Conservation (phyloP, 2,113 vertebrate genomes). For the Myrmecophaga tridactyla region DNA sequence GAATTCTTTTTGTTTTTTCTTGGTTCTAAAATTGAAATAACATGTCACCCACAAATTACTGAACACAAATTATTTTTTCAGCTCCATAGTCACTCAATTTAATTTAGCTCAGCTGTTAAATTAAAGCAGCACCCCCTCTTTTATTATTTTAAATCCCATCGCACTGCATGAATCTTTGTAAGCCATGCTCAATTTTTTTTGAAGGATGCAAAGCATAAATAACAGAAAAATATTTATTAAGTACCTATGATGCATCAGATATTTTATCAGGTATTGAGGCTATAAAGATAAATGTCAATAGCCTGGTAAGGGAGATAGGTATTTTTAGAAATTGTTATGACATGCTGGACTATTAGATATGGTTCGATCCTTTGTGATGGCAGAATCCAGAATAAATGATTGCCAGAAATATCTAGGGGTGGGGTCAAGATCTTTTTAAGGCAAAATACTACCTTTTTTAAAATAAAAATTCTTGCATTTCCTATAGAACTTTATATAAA, state of each 20-base stretch:
- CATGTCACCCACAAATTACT: not conserved
- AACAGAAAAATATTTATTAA: constrained; percentile 27
- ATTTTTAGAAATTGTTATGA: not conserved
- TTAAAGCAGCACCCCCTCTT: not conserved
- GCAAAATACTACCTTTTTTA: not conserved
- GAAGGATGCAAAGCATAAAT: not conserved
- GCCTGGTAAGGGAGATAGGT: not conserved
- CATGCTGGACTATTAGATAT: not conserved
- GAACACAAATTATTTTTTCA: not conserved
- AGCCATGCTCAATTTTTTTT: not conserved
- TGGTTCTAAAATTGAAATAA: not conserved
- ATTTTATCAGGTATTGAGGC: not conserved
- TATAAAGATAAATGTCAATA: not conserved
- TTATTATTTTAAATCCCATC: not conserved
- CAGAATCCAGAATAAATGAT: not conserved
- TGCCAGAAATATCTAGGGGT: not conserved
- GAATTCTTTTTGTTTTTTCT: not conserved
- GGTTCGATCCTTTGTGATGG: not conserved
- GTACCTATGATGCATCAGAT: not conserved
- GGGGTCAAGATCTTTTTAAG: not conserved
- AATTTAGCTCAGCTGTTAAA: no score
- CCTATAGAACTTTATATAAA: not conserved
- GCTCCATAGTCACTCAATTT: not conserved
- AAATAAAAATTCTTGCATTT: not conserved
- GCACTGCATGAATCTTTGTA: not conserved